Percentiles rank a stretch among this genome's conserved stretches.
These are phyloP conservation scores for Micromussa lordhowensis DNA, from an alignment of 92 coral and sea anemone genomes.

Conservation along the genomic window DNA sequence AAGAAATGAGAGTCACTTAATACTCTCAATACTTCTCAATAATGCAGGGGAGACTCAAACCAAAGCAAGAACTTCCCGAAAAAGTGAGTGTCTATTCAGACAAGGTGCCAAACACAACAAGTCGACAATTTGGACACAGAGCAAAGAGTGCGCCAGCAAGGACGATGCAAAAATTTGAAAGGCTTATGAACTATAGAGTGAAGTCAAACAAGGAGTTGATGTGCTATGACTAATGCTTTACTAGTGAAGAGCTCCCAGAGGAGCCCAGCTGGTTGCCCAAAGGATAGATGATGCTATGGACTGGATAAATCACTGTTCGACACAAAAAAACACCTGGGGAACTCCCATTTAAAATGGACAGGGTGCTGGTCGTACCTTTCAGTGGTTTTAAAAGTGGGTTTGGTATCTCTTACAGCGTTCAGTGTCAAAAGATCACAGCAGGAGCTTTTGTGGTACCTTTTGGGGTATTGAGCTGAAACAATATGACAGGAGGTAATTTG, in stretches of 20 bases:
- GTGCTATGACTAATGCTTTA: conserved; percentile 33
- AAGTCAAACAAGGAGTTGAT: conserved; percentile 64
- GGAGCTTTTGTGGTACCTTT: no score
- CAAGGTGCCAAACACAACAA: conserved; percentile 92
- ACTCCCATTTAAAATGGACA: no score
- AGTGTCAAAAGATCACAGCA: no score
- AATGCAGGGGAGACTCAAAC: conserved; percentile 83
- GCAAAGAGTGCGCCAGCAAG: conserved; percentile 87
- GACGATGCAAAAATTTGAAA: conserved; percentile 87
- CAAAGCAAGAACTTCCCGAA: conserved; percentile 80
- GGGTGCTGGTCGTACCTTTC: no score
- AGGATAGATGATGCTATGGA: not conserved
- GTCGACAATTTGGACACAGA: conserved; percentile 89
- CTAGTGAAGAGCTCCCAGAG: not conserved
- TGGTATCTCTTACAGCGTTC: no score
- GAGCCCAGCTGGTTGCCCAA: not conserved
- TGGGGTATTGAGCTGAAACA: no score
- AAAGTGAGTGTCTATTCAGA: conserved; percentile 74
- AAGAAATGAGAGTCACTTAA: not conserved
- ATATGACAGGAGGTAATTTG: no score
- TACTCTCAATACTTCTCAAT: not conserved
- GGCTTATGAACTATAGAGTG: conserved; percentile 78
- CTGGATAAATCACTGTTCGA: not conserved
- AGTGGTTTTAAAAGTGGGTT: no score
- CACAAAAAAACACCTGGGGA: no score